phyloP scores from a whole-genome alignment of 2,888 invertebrate species.

The Empis stercorea region DNA sequence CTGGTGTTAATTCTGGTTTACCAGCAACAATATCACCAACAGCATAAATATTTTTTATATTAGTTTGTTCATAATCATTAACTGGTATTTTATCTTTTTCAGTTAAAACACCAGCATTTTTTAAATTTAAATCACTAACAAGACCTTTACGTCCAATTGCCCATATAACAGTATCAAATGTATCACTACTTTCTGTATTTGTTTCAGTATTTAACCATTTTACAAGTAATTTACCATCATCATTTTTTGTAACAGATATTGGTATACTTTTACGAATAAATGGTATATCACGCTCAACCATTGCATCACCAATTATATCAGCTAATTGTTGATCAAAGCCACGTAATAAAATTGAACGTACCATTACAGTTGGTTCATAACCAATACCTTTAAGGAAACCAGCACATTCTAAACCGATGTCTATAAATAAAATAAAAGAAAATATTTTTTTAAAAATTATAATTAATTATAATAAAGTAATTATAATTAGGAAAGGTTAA shows the following conservation, averaged over 20 bases:
- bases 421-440: slow-evolving; percentile 34
- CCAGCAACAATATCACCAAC: slow-evolving; percentile 86
- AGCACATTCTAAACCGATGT: slow-evolving; percentile 89
- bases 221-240: slow-evolving; percentile 53
- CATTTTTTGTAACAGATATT: slow-evolving; percentile 54
- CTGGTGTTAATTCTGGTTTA: slow-evolving; percentile 86
- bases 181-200: slow-evolving; percentile 41
- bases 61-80: slow-evolving; percentile 64
- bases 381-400: slow-evolving; percentile 84
- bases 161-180: slow-evolving; percentile 74
- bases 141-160: slow-evolving; percentile 74
- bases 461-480: too few relatives aligned
- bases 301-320: slow-evolving; percentile 59
- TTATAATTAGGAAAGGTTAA: too few relatives aligned
- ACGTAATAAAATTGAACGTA: slow-evolving; percentile 73
- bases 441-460: too few relatives aligned
- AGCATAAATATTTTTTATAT: slow-evolving; percentile 77
- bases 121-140: slow-evolving; percentile 56
- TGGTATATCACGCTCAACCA: slow-evolving; percentile 65
- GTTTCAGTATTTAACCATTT: slow-evolving; percentile 43
- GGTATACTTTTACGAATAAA: slow-evolving; percentile 64
- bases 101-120: slow-evolving; percentile 57
- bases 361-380: slow-evolving; percentile 74
- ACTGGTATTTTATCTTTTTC: slow-evolving; percentile 62
- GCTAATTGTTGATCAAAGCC: slow-evolving; percentile 95